Conservation (phyloP, 2,888 invertebrate genomes). For the Zootermopsis nevadensis region DNA sequence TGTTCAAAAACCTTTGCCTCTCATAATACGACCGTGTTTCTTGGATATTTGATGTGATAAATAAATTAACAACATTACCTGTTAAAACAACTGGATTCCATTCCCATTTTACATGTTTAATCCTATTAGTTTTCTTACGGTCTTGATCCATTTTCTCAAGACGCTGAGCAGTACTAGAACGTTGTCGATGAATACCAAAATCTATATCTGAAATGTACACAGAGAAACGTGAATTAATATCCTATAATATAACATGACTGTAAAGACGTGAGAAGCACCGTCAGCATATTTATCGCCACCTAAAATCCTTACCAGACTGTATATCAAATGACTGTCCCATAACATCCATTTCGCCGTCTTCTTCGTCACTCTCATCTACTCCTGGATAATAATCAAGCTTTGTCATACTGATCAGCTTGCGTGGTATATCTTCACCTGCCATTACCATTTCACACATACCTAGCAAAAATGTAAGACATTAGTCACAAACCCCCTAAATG, state of each 20-base stretch:
- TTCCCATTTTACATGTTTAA: slow-evolving; percentile 81
- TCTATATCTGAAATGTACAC: slow-evolving; percentile 61
- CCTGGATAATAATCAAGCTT: slow-evolving; percentile 79
- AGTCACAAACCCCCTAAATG: neutral
- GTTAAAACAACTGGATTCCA: slow-evolving; percentile 66
- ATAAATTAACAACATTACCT: slow-evolving; percentile 51
- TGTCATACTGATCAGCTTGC: slow-evolving; percentile 68
- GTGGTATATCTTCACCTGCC: slow-evolving; percentile 84
- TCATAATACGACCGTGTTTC: too few species aligned
- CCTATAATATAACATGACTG: too few species aligned
- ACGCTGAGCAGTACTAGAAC: slow-evolving; percentile 90
- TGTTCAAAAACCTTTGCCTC: too few species aligned
- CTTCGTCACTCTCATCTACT: slow-evolving; percentile 80
- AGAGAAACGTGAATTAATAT: neutral
- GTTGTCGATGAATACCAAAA: slow-evolving; percentile 70
- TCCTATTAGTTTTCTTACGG: slow-evolving; percentile 80
- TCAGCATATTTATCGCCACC: too few species aligned
- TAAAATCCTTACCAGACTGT: slow-evolving; percentile 67
- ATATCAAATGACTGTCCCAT: slow-evolving; percentile 82
- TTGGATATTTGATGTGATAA: too few species aligned
- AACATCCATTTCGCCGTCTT: slow-evolving; percentile 75
- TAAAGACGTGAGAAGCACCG: too few species aligned
- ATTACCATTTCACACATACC: slow-evolving; percentile 93
- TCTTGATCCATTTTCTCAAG: slow-evolving; percentile 91
- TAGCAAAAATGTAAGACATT: slow-evolving; percentile 51